phyloP scores from a whole-genome alignment of 2,888 invertebrate species.

The Tuberolachnus salignus region DNA sequence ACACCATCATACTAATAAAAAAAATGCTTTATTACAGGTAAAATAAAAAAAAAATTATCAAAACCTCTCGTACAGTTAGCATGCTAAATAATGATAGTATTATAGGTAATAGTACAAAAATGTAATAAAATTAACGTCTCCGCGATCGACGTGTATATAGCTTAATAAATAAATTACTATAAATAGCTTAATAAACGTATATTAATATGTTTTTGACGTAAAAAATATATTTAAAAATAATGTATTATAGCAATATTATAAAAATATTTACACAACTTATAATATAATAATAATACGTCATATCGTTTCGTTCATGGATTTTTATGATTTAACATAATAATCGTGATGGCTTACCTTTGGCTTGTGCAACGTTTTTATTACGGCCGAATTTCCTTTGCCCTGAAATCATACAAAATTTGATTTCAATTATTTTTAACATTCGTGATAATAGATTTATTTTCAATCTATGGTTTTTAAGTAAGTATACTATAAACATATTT shows the following conservation, averaged over 20 bases:
- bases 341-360: constrained; percentile 54
- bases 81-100: background rate
- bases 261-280: constrained; percentile 4
- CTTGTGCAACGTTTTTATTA: constrained; percentile 53
- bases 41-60: constrained; percentile 2
- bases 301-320: constrained; percentile 24
- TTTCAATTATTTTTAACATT: background rate
- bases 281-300: background rate
- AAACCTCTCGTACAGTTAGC: background rate
- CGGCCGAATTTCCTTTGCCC: constrained; percentile 43
- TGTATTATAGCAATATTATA: background rate
- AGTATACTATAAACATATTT: no score
- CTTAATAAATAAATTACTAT: constrained; percentile 3
- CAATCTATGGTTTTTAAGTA: no score
- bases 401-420: constrained; percentile 38
- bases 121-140: no score
- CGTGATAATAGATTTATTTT: no score
- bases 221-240: constrained; percentile 16
- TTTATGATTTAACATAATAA: constrained; percentile 55
- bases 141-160: no score
- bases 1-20: constrained; percentile 6
- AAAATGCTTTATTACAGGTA: constrained; percentile 32
- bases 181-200: background rate
- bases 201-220: background rate
- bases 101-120: constrained; percentile 7